Evolutionary conservation across 2,888 invertebrate species (phyloP).

Genomic region (Epinotia brunnichana): DNA sequence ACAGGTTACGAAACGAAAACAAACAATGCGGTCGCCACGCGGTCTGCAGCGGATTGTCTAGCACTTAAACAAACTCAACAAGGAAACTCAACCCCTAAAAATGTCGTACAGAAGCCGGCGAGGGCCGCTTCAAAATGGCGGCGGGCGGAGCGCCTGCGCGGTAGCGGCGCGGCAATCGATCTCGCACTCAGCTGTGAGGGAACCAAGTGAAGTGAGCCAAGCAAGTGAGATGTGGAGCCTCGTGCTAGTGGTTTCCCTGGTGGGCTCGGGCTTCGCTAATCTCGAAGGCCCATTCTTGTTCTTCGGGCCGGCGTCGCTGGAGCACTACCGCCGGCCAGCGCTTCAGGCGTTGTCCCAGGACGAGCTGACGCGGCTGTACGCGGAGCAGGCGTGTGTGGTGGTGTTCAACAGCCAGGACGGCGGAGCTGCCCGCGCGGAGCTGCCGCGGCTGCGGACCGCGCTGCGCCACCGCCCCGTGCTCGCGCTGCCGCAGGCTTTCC

Average conservation of each 20-base stretch:
- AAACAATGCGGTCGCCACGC: conserved; percentile 2
- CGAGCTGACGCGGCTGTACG: conserved; percentile 83
- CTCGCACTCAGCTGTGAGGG: background rate
- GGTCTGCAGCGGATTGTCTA: background rate
- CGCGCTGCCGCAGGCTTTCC: conserved; percentile 82
- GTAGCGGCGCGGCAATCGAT: conserved; percentile 31
- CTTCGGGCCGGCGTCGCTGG: conserved; percentile 82
- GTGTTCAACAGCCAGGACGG: conserved; percentile 85
- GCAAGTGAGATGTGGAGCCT: conserved; percentile 9
- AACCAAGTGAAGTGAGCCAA: background rate
- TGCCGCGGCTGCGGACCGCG: conserved; percentile 83
- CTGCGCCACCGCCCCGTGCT: conserved; percentile 78
- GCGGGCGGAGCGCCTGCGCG: conserved; percentile 23
- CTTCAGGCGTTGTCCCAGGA: conserved; percentile 81
- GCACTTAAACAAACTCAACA: background rate
- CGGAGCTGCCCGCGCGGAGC: conserved; percentile 72
- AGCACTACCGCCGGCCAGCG: conserved; percentile 77
- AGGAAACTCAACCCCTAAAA: background rate
- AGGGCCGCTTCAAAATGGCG: background rate
- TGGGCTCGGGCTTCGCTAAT: conserved; percentile 62
- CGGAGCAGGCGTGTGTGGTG: conserved; percentile 82
- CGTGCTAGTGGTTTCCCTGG: conserved; percentile 5
- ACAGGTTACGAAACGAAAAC: background rate
- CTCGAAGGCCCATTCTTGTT: conserved; percentile 85
- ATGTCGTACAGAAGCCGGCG: background rate